Percentiles rank a stretch among this genome's conserved stretches.
Conservation (phyloP, 2,888 invertebrate genomes). For the Brenthis ino region DNA sequence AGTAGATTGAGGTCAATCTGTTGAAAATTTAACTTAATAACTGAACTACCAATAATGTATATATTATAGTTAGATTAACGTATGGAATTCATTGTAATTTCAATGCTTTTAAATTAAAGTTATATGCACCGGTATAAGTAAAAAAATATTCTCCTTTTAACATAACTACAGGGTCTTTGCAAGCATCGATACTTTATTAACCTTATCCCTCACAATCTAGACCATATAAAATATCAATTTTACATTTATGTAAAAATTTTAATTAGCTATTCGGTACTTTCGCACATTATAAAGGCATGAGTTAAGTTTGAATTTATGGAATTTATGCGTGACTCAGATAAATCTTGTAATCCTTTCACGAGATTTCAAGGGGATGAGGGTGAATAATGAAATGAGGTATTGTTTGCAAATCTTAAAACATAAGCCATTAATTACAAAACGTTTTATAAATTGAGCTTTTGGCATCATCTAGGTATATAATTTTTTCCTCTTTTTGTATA, state of each 20-base stretch:
- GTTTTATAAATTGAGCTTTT: not conserved
- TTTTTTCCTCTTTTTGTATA: not conserved
- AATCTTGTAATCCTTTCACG: constrained; percentile 18
- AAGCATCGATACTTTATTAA: too few species aligned
- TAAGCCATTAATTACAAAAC: constrained; percentile 11
- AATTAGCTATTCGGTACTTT: constrained; percentile 5
- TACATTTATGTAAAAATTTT: not conserved
- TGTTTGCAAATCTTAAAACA: constrained; percentile 23
- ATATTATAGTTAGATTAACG: too few species aligned
- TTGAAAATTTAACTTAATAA: constrained; percentile 45
- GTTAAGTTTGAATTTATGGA: constrained; percentile 18
- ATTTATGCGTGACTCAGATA: constrained; percentile 18
- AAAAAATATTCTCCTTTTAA: too few species aligned
- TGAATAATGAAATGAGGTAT: constrained; percentile 23
- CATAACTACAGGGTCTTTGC: too few species aligned
- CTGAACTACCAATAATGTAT: constrained; percentile 3
- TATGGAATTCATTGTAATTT: too few species aligned
- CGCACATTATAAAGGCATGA: constrained; percentile 15
- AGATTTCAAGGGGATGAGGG: constrained; percentile 15
- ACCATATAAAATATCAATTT: too few species aligned
- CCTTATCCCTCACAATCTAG: too few species aligned
- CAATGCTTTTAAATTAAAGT: too few species aligned
- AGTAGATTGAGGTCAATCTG: constrained; percentile 43
- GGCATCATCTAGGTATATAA: not conserved
- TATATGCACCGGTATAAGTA: too few species aligned